These are phyloP conservation scores for Epizoanthus stellaris DNA, from an alignment of 92 coral and sea anemone species.

Conservation along the genomic window DNA sequence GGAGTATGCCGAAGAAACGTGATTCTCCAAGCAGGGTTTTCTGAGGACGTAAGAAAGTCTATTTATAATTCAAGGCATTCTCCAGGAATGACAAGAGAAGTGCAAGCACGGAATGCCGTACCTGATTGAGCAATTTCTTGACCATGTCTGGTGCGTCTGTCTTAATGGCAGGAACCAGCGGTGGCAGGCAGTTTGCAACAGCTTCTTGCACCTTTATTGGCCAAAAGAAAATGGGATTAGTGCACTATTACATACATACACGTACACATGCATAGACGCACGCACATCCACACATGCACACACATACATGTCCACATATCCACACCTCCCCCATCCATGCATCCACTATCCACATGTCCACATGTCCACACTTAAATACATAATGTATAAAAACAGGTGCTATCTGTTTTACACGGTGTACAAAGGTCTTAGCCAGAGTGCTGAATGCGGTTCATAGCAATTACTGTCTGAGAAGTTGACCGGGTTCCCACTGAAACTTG, in stretches of 20 bases:
- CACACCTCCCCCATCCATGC: no score
- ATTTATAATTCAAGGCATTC: background rate
- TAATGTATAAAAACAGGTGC: no score
- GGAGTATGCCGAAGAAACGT: no score
- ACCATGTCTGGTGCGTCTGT: constrained; percentile 95
- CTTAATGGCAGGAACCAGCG: constrained; percentile 97
- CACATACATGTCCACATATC: no score
- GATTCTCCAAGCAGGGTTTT: background rate
- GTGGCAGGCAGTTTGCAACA: constrained; percentile 96
- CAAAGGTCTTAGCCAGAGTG: no score
- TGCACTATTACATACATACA: background rate
- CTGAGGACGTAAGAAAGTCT: background rate
- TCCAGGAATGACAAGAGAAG: background rate
- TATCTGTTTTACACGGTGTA: no score
- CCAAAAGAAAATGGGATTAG: background rate
- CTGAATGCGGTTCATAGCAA: no score
- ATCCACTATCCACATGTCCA: no score
- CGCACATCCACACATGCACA: no score
- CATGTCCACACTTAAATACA: no score
- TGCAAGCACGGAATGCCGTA: constrained; percentile 5
- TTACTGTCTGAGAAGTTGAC: no score
- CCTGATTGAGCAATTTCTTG: constrained; percentile 90
- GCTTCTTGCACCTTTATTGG: constrained; percentile 92
- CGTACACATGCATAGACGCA: background rate
- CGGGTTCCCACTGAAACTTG: no score